phyloP scores from a whole-genome alignment of 2,113 vertebrate genomes.

The Buteo buteo region DNA sequence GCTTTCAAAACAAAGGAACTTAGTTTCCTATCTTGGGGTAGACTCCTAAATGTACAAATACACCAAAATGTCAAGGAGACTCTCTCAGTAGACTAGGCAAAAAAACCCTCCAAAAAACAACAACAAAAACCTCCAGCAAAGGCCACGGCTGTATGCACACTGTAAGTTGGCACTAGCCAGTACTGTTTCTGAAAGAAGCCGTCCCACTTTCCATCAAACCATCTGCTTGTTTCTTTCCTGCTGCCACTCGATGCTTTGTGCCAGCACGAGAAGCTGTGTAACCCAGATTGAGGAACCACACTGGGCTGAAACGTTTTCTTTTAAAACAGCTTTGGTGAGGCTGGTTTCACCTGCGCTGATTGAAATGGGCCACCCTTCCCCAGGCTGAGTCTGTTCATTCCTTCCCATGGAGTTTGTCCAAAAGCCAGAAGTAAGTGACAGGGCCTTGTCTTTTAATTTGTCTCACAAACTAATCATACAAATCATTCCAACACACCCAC shows the following conservation, averaged over 20 bases:
- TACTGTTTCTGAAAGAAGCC: background rate
- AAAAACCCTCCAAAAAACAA: background rate
- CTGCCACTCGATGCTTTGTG: background rate
- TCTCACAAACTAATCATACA: background rate
- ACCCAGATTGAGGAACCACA: background rate
- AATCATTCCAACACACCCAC: background rate
- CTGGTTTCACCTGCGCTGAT: background rate
- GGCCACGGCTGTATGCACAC: background rate
- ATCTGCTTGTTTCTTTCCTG: background rate
- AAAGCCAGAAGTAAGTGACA: accelerated
- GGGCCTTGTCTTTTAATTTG: background rate
- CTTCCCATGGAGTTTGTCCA: background rate
- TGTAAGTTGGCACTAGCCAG: background rate
- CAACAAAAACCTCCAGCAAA: background rate
- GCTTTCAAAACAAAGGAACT: background rate
- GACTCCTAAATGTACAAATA: background rate
- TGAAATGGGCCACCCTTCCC: no score
- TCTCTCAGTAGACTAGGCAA: background rate
- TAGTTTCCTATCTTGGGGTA: background rate
- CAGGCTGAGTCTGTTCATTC: background rate
- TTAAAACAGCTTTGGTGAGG: background rate
- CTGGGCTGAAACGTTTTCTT: accelerated
- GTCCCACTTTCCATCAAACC: background rate
- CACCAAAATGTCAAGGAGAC: background rate
- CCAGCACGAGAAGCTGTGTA: background rate